These are phyloP conservation scores for Apis florea DNA, from an alignment of 1,140 invertebrate species.

Conservation along the genomic window DNA sequence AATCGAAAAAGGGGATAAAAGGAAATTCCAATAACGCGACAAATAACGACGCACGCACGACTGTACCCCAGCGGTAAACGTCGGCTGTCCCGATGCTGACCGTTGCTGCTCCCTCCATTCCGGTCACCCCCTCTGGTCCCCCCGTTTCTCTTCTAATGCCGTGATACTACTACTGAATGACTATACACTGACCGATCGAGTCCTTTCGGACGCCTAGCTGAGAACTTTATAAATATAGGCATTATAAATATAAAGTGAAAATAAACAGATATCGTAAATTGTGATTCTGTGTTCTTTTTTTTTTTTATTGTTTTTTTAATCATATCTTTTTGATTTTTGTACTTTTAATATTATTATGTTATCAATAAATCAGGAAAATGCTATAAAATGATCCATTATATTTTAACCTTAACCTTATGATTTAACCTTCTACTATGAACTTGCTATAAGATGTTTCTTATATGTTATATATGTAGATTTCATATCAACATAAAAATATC, in stretches of 20 bases:
- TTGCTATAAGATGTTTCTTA: too few species aligned
- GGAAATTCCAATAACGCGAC: slow-evolving; percentile 28
- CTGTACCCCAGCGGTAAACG: slow-evolving; percentile 73
- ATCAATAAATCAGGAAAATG: too few species aligned
- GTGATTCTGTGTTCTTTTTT: neutral
- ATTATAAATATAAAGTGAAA: slow-evolving; percentile 20
- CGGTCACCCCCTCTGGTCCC: neutral
- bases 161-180: slow-evolving; percentile 19
- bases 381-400: too few species aligned
- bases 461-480: neutral
- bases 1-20: neutral
- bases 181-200: slow-evolving; percentile 46
- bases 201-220: slow-evolving; percentile 8
- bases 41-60: slow-evolving; percentile 76
- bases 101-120: slow-evolving; percentile 66
- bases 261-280: slow-evolving; percentile 21
- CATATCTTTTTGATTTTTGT: neutral
- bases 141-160: slow-evolving; percentile 15
- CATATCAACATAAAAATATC: neutral
- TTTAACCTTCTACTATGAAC: too few species aligned
- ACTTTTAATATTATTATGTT: neutral
- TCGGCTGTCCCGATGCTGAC: slow-evolving; percentile 74
- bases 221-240: slow-evolving; percentile 2
- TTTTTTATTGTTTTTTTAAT: neutral
- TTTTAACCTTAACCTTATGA: too few species aligned